Conservation (phyloP, 2,888 invertebrate species). For the Macropis europaea region DNA sequence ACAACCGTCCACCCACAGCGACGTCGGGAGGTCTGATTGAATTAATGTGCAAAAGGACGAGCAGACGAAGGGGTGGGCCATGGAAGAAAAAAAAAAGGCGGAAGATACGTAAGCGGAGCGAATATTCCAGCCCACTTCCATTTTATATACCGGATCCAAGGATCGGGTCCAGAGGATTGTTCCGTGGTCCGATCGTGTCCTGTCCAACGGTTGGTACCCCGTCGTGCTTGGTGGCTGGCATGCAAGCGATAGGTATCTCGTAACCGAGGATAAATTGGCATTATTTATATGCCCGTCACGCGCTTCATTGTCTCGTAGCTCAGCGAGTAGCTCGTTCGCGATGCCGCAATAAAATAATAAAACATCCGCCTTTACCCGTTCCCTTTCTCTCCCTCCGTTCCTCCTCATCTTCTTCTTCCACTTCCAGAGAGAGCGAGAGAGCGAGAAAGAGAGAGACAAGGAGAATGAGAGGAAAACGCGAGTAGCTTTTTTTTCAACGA, state of each 20-base stretch:
- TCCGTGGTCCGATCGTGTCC: conserved; percentile 50
- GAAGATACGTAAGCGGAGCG: neutral
- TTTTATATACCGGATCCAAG: conserved; percentile 46
- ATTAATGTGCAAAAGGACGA: conserved; percentile 26
- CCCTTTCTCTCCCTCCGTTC: neutral
- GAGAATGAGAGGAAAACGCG: neutral
- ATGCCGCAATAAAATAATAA: conserved; percentile 70
- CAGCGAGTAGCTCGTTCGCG: conserved; percentile 59
- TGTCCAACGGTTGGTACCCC: conserved; percentile 51
- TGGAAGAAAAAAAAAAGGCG: conserved; percentile 3
- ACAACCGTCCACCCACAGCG: conserved; percentile 20
- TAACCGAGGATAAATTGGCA: conserved; percentile 73
- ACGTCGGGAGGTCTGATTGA: conserved; percentile 23
- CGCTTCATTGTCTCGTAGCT: conserved; percentile 71
- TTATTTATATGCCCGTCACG: conserved; percentile 76
- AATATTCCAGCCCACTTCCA: conserved; percentile 25
- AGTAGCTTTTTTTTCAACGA: neutral
- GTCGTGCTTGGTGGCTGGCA: conserved; percentile 54
- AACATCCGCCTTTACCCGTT: conserved; percentile 45
- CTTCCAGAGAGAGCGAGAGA: too few species aligned
- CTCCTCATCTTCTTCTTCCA: neutral
- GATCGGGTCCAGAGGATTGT: conserved; percentile 42
- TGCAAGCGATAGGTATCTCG: conserved; percentile 71
- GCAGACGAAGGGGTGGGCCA: neutral
- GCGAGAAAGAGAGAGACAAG: neutral